phyloP scores from a whole-genome alignment of 2,113 vertebrate genomes.

The Oncorhynchus gorbuscha region DNA sequence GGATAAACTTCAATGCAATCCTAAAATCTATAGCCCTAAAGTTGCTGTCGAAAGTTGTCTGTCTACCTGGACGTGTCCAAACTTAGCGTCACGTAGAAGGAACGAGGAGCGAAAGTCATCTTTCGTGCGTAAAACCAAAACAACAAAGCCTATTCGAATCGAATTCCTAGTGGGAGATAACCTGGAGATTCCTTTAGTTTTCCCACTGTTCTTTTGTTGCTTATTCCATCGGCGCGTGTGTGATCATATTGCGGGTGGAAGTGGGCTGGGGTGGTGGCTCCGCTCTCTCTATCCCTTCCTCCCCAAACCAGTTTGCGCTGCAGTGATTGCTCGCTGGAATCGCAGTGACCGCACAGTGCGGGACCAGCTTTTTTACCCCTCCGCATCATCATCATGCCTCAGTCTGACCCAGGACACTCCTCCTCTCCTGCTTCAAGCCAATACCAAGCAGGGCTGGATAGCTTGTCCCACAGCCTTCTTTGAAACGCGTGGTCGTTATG shows the following conservation, averaged over 20 bases:
- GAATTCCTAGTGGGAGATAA: background rate
- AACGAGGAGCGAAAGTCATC: background rate
- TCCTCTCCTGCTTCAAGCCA: background rate
- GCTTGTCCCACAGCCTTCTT: no score
- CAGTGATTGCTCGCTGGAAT: slow-evolving; percentile 40
- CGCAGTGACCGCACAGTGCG: slow-evolving; percentile 51
- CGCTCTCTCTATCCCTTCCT: slow-evolving; percentile 9
- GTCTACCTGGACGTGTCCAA: background rate
- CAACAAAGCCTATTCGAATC: background rate
- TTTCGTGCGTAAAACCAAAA: background rate
- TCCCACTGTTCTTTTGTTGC: background rate
- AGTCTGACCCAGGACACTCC: slow-evolving; percentile 20
- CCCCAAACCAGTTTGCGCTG: slow-evolving; percentile 8
- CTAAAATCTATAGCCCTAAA: background rate
- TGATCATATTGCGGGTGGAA: slow-evolving; percentile 10
- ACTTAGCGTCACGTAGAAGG: background rate
- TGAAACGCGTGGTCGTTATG: no score
- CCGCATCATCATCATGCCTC: slow-evolving; percentile 4
- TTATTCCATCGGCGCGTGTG: slow-evolving; percentile 16
- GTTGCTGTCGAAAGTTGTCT: background rate
- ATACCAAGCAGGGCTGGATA: no score
- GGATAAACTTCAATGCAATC: background rate
- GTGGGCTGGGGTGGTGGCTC: background rate
- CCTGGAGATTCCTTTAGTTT: background rate
- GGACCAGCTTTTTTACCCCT: slow-evolving; percentile 30